Evolutionary conservation across 2,797 vertebrate species (phyloP), one percentile per base, ranked within the genome.

Genomic region (Microcaecilia unicolor): DNA sequence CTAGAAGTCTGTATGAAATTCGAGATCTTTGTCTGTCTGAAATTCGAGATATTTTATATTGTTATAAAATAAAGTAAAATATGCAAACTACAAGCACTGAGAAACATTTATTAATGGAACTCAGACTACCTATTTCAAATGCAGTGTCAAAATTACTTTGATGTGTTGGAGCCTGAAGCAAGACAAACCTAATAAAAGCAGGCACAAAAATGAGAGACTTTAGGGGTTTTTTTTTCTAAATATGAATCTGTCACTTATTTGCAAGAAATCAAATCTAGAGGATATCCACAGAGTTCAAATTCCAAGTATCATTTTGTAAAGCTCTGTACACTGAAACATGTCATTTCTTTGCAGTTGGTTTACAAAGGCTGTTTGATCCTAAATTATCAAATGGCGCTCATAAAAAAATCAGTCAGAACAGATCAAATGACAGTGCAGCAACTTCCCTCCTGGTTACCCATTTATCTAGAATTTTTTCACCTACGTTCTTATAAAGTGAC

Each of bases 181-280:
- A 74, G 70, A 47, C 51, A 61, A 72, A 67, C 47, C 44, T 64
- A 72, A 78, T 67, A 68, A 69, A 74, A 58, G 69, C 61, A 49
- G 71, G 68, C 53, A 64, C 56, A 67, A 31, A 62, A 51, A 72
- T 55, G 53, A 64, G 55, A 70, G n/a, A 59, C 46, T 41, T 66
- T 74, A 53, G 58, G 74, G n/a, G n/a, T n/a, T n/a, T n/a, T 81
- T 74, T 60, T 58, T 31, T 53, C 35, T 61, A 56, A 18, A 11
- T 63, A 64, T 64, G 47, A 75, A 72, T 66, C 58, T 68, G 57
- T 59, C 50, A 22, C 47, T 69, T 61, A 65, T 60, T 71, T 61
- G 39, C 43, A 48, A 68, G 58, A 58, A 75, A 73, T 67, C 58
- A 70, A 74, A 70, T 74, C 29, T 70, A 64, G 70, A n/a, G n/a